These are phyloP conservation scores for Rhagophthalmus giganteus DNA, from an alignment of 2,888 invertebrate species.

Conservation along the genomic window DNA sequence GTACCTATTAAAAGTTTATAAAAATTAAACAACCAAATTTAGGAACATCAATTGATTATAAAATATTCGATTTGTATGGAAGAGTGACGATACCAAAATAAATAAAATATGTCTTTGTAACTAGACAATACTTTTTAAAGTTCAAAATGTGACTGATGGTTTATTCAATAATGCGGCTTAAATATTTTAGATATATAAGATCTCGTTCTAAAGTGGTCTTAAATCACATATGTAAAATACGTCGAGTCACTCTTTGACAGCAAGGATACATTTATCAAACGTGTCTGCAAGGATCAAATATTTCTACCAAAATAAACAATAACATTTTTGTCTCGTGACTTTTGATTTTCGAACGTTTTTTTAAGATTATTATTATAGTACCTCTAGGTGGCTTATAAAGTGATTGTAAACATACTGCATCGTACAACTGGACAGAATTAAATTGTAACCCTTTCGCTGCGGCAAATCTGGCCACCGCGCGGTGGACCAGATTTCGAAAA, in stretches of 20 bases:
- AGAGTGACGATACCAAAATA: background rate
- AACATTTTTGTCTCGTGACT: slow-evolving; percentile 20
- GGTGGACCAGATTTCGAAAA: too few species aligned
- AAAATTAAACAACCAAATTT: too few species aligned
- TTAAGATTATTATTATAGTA: background rate
- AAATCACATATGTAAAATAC: slow-evolving; percentile 26
- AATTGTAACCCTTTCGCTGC: too few species aligned
- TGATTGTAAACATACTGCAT: too few species aligned
- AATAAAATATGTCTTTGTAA: slow-evolving; percentile 11
- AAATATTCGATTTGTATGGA: background rate
- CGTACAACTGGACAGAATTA: too few species aligned
- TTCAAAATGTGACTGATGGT: slow-evolving; percentile 17
- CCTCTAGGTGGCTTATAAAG: too few species aligned
- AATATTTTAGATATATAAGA: slow-evolving; percentile 14
- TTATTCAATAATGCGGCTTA: slow-evolving; percentile 10
- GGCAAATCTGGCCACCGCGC: too few species aligned
- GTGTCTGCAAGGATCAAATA: slow-evolving; percentile 26
- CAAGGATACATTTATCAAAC: slow-evolving; percentile 36
- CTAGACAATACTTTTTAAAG: slow-evolving; percentile 13
- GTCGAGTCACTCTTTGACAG: slow-evolving; percentile 36
- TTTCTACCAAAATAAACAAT: slow-evolving; percentile 32
- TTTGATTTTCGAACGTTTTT: background rate
- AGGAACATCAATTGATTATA: background rate
- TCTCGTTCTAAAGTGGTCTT: slow-evolving; percentile 12
- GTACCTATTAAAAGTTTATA: too few species aligned